Percentiles rank a stretch among this genome's conserved stretches.
phyloP scores from a whole-genome alignment of 1,140 invertebrate species.

The Thalassaphorura encarpata region DNA sequence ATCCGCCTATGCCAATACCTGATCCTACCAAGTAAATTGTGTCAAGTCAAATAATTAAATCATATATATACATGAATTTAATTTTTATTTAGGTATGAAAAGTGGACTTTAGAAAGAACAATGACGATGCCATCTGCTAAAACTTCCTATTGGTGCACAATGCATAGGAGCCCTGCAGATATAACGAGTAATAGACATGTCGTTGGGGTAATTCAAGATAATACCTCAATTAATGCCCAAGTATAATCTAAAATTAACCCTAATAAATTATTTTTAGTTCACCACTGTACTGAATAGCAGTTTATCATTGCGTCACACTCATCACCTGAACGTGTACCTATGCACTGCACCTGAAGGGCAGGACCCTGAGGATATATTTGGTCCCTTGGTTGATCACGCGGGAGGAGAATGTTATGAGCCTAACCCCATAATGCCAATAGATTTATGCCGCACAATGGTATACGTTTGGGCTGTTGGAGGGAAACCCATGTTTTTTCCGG shows the following conservation, averaged over 20 bases:
- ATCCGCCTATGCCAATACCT: background rate
- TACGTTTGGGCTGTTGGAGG: constrained; percentile 8
- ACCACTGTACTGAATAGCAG: background rate
- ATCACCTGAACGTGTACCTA: constrained; percentile 11
- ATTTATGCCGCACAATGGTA: background rate
- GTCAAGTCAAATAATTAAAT: too few relatives aligned
- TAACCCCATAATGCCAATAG: background rate
- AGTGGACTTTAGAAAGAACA: background rate
- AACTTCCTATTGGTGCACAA: constrained; percentile 4
- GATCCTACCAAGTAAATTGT: too few relatives aligned
- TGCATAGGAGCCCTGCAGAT: background rate
- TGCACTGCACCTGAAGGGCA: constrained; percentile 5
- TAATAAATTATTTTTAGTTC: background rate
- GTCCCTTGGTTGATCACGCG: background rate
- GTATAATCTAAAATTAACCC: background rate
- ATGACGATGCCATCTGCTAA: background rate
- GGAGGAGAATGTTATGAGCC: constrained; percentile 3
- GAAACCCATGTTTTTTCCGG: background rate
- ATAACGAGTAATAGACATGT: background rate
- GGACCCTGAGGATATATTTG: constrained; percentile 12
- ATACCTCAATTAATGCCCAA: background rate
- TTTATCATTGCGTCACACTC: constrained; percentile 4
- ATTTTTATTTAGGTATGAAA: background rate
- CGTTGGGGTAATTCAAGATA: background rate
- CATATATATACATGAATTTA: too few relatives aligned